Base-by-base conservation (phyloP, 2,888 invertebrate species). In the Callyntrura sp. region DNA sequence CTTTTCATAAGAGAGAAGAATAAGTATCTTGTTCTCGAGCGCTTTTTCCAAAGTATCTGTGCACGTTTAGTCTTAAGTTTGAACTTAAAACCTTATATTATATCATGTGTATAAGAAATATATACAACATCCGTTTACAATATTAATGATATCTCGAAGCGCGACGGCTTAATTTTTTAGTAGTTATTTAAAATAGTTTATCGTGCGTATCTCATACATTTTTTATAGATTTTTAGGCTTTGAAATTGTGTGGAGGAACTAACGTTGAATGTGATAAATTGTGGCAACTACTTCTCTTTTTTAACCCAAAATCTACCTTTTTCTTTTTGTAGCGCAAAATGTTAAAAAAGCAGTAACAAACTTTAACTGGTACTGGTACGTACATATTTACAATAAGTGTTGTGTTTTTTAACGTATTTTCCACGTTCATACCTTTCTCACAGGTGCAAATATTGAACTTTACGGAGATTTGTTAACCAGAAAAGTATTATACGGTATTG, bases 21-120 rank as follows among this genome's bases (percentile, higher is more conserved):
- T 45, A 45, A 25, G 35, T 35, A 60, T 45, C 60, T 73, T 82
- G 43, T 17, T 65, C 73, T 48, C 73, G 28, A 0, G 17, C 43
- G 35, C 35, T 57, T 88, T n/a, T 88, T 73, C 70, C 84, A 84
- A 55, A n/a, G 78, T 57, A 85, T 78, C 76, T 85, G 62, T 84
- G 48, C 14, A 48, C 51, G 79, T 79, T 28, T 57, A 55, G 79
- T 79, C 8, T 25, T 4, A 57, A 57, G 25, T 55, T 23, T 79
- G 25, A 79, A n/a, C 14, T 14, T 14, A 6, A 62, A 25, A n/a
- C 51, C 28, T n/a, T n/a, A 65, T 28, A 35, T 65, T 65, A 11
- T 28, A 8, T 70, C 35, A n/a, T 70, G 8, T 43, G n/a, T 6
- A 23, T 23, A 43, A 43, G 43, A n/a, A 70, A 20, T 62, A 70